A percentile compares a stretch with the other conserved stretches of the same genome.
phyloP scores from a whole-genome alignment of 2,888 invertebrate species.

The Galerucella calmariensis region DNA sequence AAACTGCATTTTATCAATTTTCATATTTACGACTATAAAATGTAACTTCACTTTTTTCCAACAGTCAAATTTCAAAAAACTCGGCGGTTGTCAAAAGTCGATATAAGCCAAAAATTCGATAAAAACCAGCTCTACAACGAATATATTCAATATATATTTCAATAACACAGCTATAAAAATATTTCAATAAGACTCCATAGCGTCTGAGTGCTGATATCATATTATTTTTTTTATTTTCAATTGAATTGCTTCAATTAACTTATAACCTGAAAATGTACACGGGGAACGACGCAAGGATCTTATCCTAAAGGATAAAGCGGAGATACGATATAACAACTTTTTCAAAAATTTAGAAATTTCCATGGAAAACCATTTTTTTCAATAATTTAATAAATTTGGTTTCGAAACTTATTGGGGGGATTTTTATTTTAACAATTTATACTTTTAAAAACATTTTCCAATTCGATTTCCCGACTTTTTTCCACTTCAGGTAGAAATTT shows the following conservation, averaged over 20 bases:
- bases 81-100: neutral
- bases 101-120: slow-evolving; percentile 29
- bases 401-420: too few relatives aligned
- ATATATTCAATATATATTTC: slow-evolving; percentile 40
- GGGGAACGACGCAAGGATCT: slow-evolving; percentile 16
- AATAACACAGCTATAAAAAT: slow-evolving; percentile 47
- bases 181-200: slow-evolving; percentile 26
- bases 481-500: neutral
- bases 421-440: neutral
- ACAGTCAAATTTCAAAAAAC: slow-evolving; percentile 10
- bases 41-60: neutral
- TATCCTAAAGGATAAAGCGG: slow-evolving; percentile 7
- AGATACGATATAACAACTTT: neutral
- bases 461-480: neutral
- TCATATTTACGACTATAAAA: slow-evolving; percentile 2
- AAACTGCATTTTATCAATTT: neutral
- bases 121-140: slow-evolving; percentile 33
- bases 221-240: neutral
- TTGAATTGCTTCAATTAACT: neutral
- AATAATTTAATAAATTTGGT: too few relatives aligned
- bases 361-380: neutral
- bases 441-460: neutral
- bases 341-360: neutral
- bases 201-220: slow-evolving; percentile 24
- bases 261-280: neutral